A percentile compares a stretch with the other conserved stretches of the same genome.
These are phyloP conservation scores for Drosophila flavopinicola DNA, from an alignment of 2,888 invertebrate genomes.

Conservation along the genomic window DNA sequence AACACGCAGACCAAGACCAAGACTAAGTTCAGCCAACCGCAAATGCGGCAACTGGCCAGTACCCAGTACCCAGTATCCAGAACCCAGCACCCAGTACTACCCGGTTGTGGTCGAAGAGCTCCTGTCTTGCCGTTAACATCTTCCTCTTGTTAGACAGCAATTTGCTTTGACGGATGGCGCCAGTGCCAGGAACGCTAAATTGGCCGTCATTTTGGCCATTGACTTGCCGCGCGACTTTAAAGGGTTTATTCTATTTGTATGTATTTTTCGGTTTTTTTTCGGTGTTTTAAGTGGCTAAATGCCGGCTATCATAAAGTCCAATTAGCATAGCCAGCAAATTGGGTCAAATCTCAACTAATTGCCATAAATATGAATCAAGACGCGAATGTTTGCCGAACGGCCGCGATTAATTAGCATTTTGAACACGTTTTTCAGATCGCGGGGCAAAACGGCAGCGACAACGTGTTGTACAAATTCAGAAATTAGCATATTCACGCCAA, in stretches of 20 bases:
- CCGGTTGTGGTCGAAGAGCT: constrained; percentile 22
- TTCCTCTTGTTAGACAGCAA: constrained; percentile 5
- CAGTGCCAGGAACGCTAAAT: constrained; percentile 19
- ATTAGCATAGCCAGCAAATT: constrained; percentile 59
- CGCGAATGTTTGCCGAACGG: constrained; percentile 46
- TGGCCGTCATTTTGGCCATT: constrained; percentile 14
- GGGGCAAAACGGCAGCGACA: constrained; percentile 18
- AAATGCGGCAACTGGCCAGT: constrained; percentile 24
- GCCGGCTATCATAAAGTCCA: constrained; percentile 33
- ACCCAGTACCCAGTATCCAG: no score
- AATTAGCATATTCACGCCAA: constrained; percentile 77
- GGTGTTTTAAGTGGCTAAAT: constrained; percentile 12
- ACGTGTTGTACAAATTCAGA: constrained; percentile 43
- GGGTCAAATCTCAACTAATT: constrained; percentile 71
- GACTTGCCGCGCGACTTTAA: constrained; percentile 23
- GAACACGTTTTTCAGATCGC: constrained; percentile 69
- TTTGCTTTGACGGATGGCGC: constrained; percentile 30
- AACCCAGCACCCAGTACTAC: constrained; percentile 22
- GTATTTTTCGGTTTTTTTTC: not conserved
- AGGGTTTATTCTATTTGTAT: not conserved
- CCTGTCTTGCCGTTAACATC: not conserved
- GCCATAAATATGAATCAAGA: constrained; percentile 65
- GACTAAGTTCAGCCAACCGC: constrained; percentile 49
- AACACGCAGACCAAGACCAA: constrained; percentile 55
- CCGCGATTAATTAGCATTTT: constrained; percentile 68